Evolutionary conservation across 2,113 vertebrate species (phyloP).

Genomic region (Baryphthengus martii): DNA sequence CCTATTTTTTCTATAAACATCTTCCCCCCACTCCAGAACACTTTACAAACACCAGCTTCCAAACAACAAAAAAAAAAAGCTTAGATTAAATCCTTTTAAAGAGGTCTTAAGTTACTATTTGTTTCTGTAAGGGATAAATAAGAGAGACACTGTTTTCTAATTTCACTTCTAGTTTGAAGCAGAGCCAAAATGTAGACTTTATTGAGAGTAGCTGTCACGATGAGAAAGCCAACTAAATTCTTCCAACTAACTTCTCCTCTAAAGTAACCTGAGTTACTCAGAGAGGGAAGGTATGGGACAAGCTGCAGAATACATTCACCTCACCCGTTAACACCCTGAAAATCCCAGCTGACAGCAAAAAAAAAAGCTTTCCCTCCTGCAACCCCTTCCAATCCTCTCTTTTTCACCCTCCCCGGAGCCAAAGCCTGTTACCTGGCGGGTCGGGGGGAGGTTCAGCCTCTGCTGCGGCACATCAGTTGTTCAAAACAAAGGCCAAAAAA

Average conservation of each 20-base stretch:
- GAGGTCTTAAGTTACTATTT: neutral
- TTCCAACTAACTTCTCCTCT: neutral
- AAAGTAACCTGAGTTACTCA: slow-evolving; percentile 5
- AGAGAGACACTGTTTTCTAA: neutral
- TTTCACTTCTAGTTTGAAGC: neutral
- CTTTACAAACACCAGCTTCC: neutral
- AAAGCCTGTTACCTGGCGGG: neutral
- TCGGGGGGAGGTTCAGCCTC: neutral
- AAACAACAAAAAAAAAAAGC: neutral
- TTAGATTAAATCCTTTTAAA: neutral
- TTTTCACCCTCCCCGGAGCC: neutral
- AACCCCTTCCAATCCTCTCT: neutral
- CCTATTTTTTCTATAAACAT: neutral
- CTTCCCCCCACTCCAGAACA: neutral
- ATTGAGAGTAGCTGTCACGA: neutral
- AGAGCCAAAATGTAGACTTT: neutral
- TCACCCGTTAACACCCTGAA: neutral
- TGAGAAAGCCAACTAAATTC: neutral
- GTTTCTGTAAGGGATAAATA: neutral
- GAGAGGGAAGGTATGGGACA: neutral
- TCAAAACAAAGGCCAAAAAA: neutral
- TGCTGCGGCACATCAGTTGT: neutral
- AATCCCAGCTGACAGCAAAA: neutral
- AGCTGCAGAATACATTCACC: slow-evolving; percentile 13
- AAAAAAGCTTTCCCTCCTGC: neutral